Base-by-base conservation (phyloP, 2,113 vertebrate species). In the Pantherophis guttatus region DNA sequence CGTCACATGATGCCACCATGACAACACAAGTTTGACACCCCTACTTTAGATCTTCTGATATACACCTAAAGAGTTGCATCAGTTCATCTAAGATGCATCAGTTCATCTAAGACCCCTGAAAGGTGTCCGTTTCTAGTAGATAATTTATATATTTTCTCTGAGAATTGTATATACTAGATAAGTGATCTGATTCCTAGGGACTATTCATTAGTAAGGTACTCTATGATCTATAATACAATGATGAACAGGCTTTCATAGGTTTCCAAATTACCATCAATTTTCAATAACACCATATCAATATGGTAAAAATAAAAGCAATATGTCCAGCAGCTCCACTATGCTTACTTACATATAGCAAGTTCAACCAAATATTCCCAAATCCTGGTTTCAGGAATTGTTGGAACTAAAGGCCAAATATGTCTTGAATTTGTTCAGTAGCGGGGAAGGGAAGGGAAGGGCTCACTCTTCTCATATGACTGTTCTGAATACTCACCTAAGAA, bases 341-440 rank as follows among this genome's bases (percentile, higher is more conserved):
- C 62, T 81, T 75, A 19, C 15, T 75, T 89, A 24, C 9, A 55
- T 17, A 53, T n/a, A 88, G 33, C 33, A 89, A 88, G 33, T 86
- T 33, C 39, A 92, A 92, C 17, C 52, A 81, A 50, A 55, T 58
- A 26, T 17, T 48, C 86, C 13, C 57, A 53, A 92, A 87, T 24
- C 13, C 17, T 23, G 33, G 21, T 33, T 92, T 88, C 86, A 70
- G 58, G 6, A 92, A 70, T 24, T n/a, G 15, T 59, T 44, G 48
- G 48, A 54, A 52, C 8, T 55, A 19, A 90, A 96, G 95, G 94
- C 54, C 62, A 91, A 92, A n/a, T 9, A 55, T 75, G 15, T 33
- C 87, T 17, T 90, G 89, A 88, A 23, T 70, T 48, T 33, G 58
- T 62, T 54, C 19, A 50, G 52, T 19, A 33, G 33, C 13, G 24